phyloP scores from a whole-genome alignment of 2,113 vertebrate species.

The Varanus komodoensis region DNA sequence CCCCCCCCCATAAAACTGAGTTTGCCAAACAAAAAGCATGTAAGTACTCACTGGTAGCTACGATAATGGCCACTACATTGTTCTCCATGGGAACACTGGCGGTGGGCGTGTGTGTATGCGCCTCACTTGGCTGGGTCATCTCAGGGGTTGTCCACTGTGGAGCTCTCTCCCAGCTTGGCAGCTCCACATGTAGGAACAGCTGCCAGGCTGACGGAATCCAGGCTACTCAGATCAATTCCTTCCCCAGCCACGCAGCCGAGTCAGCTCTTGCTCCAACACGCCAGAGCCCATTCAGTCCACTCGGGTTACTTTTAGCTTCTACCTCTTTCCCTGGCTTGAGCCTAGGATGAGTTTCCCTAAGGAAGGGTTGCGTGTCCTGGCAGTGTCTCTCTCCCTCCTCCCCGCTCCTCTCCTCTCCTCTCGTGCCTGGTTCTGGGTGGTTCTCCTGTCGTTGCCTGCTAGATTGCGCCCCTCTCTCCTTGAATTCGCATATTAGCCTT shows the following conservation, averaged over 20 bases:
- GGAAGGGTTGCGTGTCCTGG: neutral
- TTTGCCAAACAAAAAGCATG: neutral
- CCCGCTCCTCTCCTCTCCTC: no score
- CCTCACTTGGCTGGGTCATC: slow-evolving; percentile 43
- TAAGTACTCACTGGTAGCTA: slow-evolving; percentile 55
- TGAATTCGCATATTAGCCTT: neutral
- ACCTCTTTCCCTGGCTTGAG: neutral
- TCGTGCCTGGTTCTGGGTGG: neutral
- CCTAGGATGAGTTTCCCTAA: no score
- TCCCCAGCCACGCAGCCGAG: no score
- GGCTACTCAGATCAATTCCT: neutral
- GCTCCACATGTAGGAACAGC: neutral
- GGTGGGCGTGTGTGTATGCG: neutral
- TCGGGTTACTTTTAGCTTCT: neutral
- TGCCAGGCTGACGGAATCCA: neutral
- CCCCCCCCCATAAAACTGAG: neutral
- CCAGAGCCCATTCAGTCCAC: neutral
- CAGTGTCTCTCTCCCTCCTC: no score
- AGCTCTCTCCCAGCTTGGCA: neutral
- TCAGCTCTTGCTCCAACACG: neutral
- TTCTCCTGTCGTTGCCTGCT: neutral
- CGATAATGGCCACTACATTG: slow-evolving; percentile 49
- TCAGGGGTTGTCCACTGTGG: neutral
- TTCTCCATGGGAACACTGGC: slow-evolving; percentile 44
- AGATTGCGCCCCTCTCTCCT: neutral